Conservation (phyloP, 2,797 vertebrate species). For the Peromyscus nudipes region DNA sequence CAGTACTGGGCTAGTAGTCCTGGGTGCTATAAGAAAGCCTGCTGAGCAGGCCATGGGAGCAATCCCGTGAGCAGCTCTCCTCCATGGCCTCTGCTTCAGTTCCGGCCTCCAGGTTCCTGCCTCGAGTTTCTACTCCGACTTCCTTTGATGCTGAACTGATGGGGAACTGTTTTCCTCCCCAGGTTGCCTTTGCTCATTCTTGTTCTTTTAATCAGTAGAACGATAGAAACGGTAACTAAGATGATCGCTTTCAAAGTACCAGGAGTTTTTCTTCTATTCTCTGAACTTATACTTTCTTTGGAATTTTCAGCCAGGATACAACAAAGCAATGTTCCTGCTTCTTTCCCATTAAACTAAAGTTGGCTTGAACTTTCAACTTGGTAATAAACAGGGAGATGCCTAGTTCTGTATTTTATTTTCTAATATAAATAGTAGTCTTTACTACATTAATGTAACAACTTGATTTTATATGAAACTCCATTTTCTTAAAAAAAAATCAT, state of each 20-base stretch:
- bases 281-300: constrained; percentile 3
- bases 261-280: background rate
- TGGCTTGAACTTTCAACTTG: background rate
- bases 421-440: background rate
- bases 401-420: constrained; percentile 55
- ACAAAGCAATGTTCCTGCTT: background rate
- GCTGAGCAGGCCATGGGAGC: background rate
- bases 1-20: background rate
- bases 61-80: background rate
- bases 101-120: background rate
- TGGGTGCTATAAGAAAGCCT: no score
- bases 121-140: background rate
- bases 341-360: background rate
- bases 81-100: background rate
- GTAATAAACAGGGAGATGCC: background rate
- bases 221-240: background rate
- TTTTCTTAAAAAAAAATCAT: background rate
- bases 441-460: background rate
- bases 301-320: constrained; percentile 7
- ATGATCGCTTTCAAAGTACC: background rate
- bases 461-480: background rate
- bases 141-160: no score
- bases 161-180: no score
- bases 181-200: background rate
- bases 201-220: background rate